These are phyloP conservation scores for Bombycilla garrulus DNA, from an alignment of 2,113 vertebrate genomes.

Conservation along the genomic window DNA sequence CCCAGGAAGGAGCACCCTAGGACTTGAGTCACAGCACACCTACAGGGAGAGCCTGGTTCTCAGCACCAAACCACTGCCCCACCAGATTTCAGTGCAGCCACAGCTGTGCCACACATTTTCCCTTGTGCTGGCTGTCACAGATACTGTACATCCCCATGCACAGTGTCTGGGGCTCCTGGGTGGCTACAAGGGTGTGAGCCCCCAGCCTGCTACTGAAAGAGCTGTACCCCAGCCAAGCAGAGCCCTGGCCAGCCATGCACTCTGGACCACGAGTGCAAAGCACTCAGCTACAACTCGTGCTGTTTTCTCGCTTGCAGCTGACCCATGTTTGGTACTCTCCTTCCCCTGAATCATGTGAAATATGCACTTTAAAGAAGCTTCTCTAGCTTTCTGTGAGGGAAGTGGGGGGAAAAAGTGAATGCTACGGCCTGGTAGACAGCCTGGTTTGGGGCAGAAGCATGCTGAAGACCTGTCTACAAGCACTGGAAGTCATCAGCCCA, in stretches of 20 bases:
- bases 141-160: fast-evolving
- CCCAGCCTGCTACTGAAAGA: background rate
- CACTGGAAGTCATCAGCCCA: background rate
- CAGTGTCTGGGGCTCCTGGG: background rate
- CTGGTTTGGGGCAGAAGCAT: background rate
- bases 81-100: background rate
- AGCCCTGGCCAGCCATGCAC: background rate
- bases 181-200: fast-evolving
- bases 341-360: background rate
- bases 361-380: background rate
- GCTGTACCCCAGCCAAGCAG: background rate
- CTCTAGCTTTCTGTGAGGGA: background rate
- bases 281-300: background rate
- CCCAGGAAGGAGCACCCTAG: background rate
- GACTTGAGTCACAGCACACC: background rate
- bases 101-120: background rate
- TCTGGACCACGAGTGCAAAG: fast-evolving
- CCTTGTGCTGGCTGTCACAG: background rate
- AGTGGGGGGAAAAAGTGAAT: background rate
- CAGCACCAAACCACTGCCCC: background rate
- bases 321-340: background rate
- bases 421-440: background rate
- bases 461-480: background rate
- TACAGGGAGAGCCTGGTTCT: background rate
- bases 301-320: background rate